Conservation (phyloP, 2,888 invertebrate species). For the Mythimna lalbum region DNA sequence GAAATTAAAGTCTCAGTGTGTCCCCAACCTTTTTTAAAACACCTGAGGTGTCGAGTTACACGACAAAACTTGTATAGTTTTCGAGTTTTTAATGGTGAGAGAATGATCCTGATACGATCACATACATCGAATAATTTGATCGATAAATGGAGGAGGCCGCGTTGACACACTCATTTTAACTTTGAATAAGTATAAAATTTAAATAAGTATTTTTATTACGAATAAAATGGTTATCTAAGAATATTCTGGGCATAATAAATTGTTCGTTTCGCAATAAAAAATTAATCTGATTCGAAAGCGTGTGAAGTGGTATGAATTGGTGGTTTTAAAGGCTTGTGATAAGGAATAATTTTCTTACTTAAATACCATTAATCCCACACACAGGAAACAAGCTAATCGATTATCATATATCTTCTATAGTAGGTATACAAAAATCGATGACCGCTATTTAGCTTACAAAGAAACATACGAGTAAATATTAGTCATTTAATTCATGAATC, state of each 20-base stretch:
- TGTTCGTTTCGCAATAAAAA: slow-evolving; percentile 47
- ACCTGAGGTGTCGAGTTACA: slow-evolving; percentile 83
- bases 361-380: too few relatives aligned
- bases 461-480: too few relatives aligned
- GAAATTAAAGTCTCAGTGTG: slow-evolving; percentile 53
- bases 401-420: too few relatives aligned
- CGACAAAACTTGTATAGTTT: slow-evolving; percentile 81
- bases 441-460: too few relatives aligned
- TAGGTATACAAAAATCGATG: too few relatives aligned
- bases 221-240: slow-evolving; percentile 46
- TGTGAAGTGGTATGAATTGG: slow-evolving; percentile 45
- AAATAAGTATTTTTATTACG: slow-evolving; percentile 63
- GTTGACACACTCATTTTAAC: slow-evolving; percentile 61
- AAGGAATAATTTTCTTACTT: neutral
- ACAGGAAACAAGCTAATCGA: too few relatives aligned
- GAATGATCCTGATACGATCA: slow-evolving; percentile 81
- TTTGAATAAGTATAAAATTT: slow-evolving; percentile 51
- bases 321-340: neutral
- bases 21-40: slow-evolving; percentile 59
- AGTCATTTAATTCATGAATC: too few relatives aligned
- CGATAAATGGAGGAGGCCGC: slow-evolving; percentile 69
- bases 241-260: slow-evolving; percentile 40
- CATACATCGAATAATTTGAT: slow-evolving; percentile 75
- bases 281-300: slow-evolving; percentile 52
- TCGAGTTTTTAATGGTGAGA: slow-evolving; percentile 81